Percentiles rank a stretch among this genome's conserved stretches.
Conservation (phyloP, 2,113 vertebrate genomes). For the Melierax canorus region DNA sequence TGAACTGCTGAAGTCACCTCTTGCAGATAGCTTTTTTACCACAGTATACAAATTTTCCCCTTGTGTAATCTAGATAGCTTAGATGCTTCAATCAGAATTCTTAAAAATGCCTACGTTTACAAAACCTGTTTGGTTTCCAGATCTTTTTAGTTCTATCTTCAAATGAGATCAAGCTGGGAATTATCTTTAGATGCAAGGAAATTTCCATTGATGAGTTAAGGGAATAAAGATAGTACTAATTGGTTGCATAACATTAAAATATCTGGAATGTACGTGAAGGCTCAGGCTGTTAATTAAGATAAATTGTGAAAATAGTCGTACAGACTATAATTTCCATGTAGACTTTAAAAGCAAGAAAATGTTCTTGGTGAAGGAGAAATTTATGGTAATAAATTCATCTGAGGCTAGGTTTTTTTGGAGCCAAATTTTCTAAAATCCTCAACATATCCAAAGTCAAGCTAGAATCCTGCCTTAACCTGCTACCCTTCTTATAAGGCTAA, state of each 20-base stretch:
- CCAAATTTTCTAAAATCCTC: too few species aligned
- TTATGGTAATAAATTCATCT: not conserved
- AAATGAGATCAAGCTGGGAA: not conserved
- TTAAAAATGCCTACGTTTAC: not conserved
- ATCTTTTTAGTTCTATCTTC: not conserved
- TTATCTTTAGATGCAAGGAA: constrained; percentile 28
- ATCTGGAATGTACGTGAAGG: not conserved
- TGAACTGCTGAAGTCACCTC: not conserved
- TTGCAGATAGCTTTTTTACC: not conserved
- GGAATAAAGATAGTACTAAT: constrained; percentile 28
- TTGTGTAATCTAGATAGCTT: not conserved
- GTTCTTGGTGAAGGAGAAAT: not conserved
- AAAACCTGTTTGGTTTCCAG: not conserved
- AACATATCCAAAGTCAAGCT: too few species aligned
- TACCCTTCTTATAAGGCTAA: too few species aligned
- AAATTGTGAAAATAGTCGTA: constrained; percentile 21
- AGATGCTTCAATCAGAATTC: not conserved
- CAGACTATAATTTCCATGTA: constrained; percentile 4
- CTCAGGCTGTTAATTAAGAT: constrained; percentile 45
- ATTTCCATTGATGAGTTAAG: constrained; percentile 11
- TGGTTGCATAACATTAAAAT: constrained; percentile 26
- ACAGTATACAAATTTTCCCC: not conserved
- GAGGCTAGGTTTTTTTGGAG: too few species aligned
- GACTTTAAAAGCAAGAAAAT: constrained; percentile 26
- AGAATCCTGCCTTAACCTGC: too few species aligned